These are phyloP conservation scores for Dromaius novaehollandiae DNA, from an alignment of 2,113 vertebrate genomes.

Conservation along the genomic window DNA sequence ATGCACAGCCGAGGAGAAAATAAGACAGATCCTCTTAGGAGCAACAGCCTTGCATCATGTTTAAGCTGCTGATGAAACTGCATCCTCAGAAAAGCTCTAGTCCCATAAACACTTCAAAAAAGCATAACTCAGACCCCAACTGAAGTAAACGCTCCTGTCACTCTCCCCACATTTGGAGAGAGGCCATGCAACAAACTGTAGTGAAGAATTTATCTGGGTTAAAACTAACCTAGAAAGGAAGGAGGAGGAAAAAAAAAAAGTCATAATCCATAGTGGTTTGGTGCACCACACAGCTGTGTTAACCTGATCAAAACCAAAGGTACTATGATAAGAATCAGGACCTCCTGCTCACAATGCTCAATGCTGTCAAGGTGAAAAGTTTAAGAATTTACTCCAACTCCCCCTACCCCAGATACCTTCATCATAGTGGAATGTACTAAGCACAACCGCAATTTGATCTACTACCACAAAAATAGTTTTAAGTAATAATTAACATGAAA, in stretches of 20 bases:
- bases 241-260: neutral
- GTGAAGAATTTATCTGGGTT: neutral
- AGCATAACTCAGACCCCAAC: neutral
- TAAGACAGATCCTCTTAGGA: neutral
- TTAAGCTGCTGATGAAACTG: neutral
- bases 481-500: neutral
- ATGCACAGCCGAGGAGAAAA: fast-evolving
- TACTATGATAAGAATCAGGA: neutral
- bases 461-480: neutral
- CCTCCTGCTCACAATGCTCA: neutral
- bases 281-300: neutral
- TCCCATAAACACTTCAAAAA: neutral
- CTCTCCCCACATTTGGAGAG: neutral
- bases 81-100: neutral
- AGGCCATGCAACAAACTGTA: neutral
- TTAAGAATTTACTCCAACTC: neutral
- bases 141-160: neutral
- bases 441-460: neutral
- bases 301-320: neutral
- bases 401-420: neutral
- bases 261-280: neutral
- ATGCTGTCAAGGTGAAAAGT: neutral
- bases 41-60: neutral
- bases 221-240: neutral
- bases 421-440: neutral